Evolutionary conservation across 2,888 invertebrate genomes (phyloP), one percentile per base, ranked within the genome.

Genomic region (Tenthredo mesomela): DNA sequence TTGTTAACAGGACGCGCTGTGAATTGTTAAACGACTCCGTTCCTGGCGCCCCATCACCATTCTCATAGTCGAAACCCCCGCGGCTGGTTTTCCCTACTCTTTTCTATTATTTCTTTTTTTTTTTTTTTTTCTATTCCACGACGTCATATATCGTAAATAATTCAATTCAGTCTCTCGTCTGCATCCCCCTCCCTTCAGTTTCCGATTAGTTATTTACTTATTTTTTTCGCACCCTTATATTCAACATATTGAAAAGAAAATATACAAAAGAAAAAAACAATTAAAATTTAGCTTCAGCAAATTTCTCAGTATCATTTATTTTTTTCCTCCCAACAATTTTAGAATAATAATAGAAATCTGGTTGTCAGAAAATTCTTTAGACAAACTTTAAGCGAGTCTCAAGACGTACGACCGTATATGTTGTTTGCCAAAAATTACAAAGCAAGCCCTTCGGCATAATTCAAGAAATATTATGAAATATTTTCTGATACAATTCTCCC

Each of bases 1-100:
- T 91, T 92, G 92, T 92, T 92, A 92, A 91, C 92, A 91, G 92
- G 88, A 92, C 92, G 92, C 92, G 92, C 89, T 88, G 89, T 90
- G 92, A 92, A 92, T 92, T 91, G 92, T 92, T 92, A 92, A 92
- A 90, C 90, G 90, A 90, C 89, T 87, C 87, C 88, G 85, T 37
- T 88, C 86, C 84, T 85, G 71, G 12, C 82, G 50, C 82, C 82
- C 82, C 82, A 82, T 67, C 82, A 25, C 70, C 58, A 43, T 80
- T 54, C 40, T 29, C 80, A 80, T 80, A 50, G 58, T 37, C 65
- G 40, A 54, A 40, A 0, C 37, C 37, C 37, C 47, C 47, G 40
- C 43, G 5, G 40, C n/a, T 1, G 47, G 29, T 15, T 10, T 25
- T 15, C 67, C 50, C 54, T 50, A 15, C 77, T 40, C 50, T 18